Base-by-base conservation (phyloP, 2,113 vertebrate genomes). In the Calypte anna region DNA sequence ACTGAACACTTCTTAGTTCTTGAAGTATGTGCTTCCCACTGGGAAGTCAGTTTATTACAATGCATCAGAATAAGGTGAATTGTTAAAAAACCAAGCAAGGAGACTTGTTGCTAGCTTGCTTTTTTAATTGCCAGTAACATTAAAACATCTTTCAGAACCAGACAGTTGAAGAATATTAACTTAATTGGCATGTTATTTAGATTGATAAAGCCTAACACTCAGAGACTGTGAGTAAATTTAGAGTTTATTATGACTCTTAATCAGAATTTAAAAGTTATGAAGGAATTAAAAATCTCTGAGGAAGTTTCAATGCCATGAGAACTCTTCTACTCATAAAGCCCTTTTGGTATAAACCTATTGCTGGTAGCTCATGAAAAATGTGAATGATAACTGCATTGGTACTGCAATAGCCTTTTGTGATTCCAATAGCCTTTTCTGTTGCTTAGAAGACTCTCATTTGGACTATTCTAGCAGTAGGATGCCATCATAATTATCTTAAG, bases 221-320 rank as follows among this genome's bases (percentile, higher is more conserved):
- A 80, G 50, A 91, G 77, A 23, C 38, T 81, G 58, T 88, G 83
- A 92, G 95, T 94, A 80, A 87, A 87, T 90, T 80, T 94, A 54
- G 92, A 93, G 91, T 85, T 86, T 95, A 94, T 90, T 95, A 88
- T 53, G 85, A 72, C 61, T 89, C 75, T 91, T 96, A 94, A 95
- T 96, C 87, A 89, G 62, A 94, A 92, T 93, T 93, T 62, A 89
- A 94, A 90, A 74, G 28, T 91, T 90, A 75, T 23, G 30, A 50
- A 88, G 50, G 55, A 79, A 89, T 81, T 93, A 82, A 76, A 91
- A 87, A 91, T 57, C 68, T 94, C 64, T 77, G 54, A 80, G 77
- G 83, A 91, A 91, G 86, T 90, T 90, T 85, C 80, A 83, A 0
- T 84, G 78, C 91, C 44, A 17, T 61, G 50, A 89, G 67, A 80